Conservation (phyloP, 1,140 invertebrate genomes). For the Drosophila cardini region DNA sequence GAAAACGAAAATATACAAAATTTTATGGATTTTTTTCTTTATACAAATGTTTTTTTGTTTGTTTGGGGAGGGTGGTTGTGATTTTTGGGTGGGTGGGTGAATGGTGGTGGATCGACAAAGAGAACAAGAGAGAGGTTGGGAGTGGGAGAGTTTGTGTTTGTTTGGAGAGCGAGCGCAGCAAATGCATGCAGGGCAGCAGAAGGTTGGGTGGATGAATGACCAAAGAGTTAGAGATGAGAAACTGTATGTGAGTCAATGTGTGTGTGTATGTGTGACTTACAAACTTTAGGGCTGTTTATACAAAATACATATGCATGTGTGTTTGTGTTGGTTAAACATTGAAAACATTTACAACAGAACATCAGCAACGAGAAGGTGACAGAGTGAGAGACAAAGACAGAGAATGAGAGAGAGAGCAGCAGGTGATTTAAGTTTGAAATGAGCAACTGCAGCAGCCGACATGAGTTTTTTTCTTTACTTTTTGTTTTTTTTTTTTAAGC, state of each 20-base stretch:
- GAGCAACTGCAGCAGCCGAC: constrained; percentile 43
- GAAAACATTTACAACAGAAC: constrained; percentile 65
- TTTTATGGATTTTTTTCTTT: constrained; percentile 73
- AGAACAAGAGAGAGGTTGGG: background rate
- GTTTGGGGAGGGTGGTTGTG: constrained; percentile 28
- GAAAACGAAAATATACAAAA: constrained; percentile 71
- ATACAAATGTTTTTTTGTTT: constrained; percentile 54
- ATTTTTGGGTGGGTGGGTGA: constrained; percentile 9
- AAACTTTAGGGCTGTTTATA: constrained; percentile 24
- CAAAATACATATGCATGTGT: constrained; percentile 16
- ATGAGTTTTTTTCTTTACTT: constrained; percentile 26
- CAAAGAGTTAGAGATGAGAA: constrained; percentile 36
- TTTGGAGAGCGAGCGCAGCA: constrained; percentile 51
- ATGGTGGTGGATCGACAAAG: constrained; percentile 43
- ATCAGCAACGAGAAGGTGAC: constrained; percentile 6
- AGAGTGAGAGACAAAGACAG: background rate
- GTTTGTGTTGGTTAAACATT: constrained; percentile 64
- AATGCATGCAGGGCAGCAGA: constrained; percentile 40
- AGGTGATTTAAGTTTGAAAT: constrained; percentile 4
- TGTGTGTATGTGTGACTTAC: constrained; percentile 36
- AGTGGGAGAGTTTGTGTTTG: constrained; percentile 10
- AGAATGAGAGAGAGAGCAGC: constrained; percentile 4
- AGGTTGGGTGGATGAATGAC: constrained; percentile 37
- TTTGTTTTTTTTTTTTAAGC: background rate
- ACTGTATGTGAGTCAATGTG: constrained; percentile 39